A percentile compares a stretch with the other conserved stretches of the same genome.
Evolutionary conservation across 2,797 vertebrate genomes (phyloP).

Genomic region (Chiloscyllium punctatum): DNA sequence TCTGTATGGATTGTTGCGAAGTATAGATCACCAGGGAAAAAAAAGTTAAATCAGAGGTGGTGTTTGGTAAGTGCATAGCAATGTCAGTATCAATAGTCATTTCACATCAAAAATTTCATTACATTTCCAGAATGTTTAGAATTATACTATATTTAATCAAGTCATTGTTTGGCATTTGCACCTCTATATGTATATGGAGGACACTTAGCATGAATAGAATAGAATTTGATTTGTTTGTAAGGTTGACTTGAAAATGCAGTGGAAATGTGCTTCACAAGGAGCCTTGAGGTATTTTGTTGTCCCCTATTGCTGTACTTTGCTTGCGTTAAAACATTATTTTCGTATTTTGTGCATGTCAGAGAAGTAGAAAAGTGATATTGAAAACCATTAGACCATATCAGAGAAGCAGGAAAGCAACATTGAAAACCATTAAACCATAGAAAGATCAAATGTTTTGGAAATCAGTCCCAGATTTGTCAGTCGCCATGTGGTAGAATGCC

Average conservation of each 20-base stretch:
- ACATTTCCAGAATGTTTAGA: neutral
- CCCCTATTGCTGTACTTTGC: neutral
- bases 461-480: neutral
- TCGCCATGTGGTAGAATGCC: neutral
- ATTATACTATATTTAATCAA: neutral
- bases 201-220: neutral
- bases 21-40: no score
- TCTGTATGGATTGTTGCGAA: neutral
- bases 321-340: neutral
- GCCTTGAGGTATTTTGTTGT: neutral
- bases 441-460: neutral
- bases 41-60: neutral
- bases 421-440: neutral
- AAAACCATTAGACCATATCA: neutral
- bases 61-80: neutral
- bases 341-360: neutral
- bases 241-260: conserved; percentile 44
- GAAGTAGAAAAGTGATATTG: neutral
- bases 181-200: neutral
- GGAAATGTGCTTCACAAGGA: neutral
- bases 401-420: neutral
- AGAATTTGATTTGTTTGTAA: neutral
- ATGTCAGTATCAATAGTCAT: neutral
- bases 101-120: neutral
- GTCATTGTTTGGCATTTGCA: neutral